These are phyloP conservation scores for Calephelis virginiensis DNA, from an alignment of 1,140 invertebrate species.

Conservation along the genomic window DNA sequence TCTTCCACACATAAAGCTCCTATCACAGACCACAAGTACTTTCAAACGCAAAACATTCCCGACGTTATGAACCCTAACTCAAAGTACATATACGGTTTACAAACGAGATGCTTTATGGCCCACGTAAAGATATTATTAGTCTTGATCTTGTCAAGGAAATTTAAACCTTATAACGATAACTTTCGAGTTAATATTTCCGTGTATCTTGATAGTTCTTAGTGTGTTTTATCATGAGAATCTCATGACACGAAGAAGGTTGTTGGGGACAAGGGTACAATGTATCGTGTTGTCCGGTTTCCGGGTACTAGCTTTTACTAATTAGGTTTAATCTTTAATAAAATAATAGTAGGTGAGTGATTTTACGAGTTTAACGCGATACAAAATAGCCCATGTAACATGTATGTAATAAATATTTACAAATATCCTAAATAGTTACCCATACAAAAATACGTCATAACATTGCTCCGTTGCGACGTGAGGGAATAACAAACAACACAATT, in stretches of 20 bases:
- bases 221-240: conserved; percentile 23
- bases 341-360: background rate
- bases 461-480: too few relatives aligned
- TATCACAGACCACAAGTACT: conserved; percentile 46
- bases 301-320: conserved; percentile 21
- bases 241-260: conserved; percentile 51
- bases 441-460: too few relatives aligned
- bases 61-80: conserved; percentile 55
- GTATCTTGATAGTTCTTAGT: conserved; percentile 17
- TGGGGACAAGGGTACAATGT: conserved; percentile 63
- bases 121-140: conserved; percentile 15
- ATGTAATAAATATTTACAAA: too few relatives aligned
- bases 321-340: background rate
- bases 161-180: conserved; percentile 30
- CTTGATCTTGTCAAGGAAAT: conserved; percentile 23
- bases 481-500: too few relatives aligned
- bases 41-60: conserved; percentile 43
- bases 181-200: conserved; percentile 39
- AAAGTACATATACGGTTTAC: conserved; percentile 56
- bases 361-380: too few relatives aligned
- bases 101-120: conserved; percentile 44
- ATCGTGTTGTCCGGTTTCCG: conserved; percentile 75
- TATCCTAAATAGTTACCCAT: too few relatives aligned
- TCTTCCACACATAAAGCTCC: conserved; percentile 74
- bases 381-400: too few relatives aligned